Conservation (phyloP, 2,888 invertebrate species). For the Vesta saturnalis region DNA sequence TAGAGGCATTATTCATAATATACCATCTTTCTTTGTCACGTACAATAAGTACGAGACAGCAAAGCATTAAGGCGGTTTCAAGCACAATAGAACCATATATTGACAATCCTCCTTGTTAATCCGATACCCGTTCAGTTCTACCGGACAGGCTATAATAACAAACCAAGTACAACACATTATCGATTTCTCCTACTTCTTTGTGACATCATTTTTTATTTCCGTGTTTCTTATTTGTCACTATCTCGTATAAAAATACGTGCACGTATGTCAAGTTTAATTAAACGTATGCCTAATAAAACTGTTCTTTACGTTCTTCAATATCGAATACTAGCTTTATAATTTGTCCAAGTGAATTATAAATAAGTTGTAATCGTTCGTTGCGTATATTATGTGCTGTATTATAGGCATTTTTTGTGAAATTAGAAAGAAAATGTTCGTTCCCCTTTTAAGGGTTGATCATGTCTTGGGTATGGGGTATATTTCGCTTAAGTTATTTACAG, state of each 20-base stretch:
- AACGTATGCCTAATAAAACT: slow-evolving; percentile 39
- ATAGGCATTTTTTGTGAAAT: background rate
- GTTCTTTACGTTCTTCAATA: slow-evolving; percentile 20
- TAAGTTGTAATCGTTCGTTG: background rate
- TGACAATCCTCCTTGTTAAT: too few species aligned
- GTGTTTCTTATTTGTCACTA: slow-evolving; percentile 32
- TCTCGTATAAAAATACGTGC: slow-evolving; percentile 45
- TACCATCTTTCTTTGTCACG: too few species aligned
- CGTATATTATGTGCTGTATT: background rate
- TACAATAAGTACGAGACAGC: too few species aligned
- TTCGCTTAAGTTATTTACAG: background rate
- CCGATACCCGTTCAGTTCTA: too few species aligned
- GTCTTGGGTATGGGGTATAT: background rate
- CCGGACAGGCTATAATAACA: too few species aligned
- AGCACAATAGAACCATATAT: too few species aligned
- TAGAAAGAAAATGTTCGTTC: background rate
- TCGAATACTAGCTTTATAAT: slow-evolving; percentile 5
- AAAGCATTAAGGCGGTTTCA: too few species aligned
- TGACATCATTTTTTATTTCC: slow-evolving; percentile 39
- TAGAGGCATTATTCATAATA: too few species aligned
- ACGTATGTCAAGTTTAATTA: slow-evolving; percentile 44
- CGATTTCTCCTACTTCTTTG: slow-evolving; percentile 36
- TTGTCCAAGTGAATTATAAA: background rate
- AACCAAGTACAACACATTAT: slow-evolving; percentile 41
- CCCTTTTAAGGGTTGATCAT: too few species aligned